Evolutionary conservation across 2,888 invertebrate genomes (phyloP), one percentile per base, ranked within the genome.

Genomic region (Trimorus sp.): DNA sequence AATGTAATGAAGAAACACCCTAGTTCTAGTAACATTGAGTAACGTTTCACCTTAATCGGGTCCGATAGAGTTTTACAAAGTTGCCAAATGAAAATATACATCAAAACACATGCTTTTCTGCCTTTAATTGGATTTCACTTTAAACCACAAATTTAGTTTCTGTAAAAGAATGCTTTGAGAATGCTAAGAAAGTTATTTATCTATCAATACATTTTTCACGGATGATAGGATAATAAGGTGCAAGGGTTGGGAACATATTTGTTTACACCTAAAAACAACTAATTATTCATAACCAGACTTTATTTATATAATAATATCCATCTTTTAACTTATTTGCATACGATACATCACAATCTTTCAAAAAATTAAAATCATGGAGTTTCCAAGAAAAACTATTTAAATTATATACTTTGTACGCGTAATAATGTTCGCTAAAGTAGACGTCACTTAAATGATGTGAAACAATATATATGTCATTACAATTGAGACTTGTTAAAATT

Each of bases 281-380:
- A 15, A 36, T 54, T 11, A 54, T 54, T 54, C 16, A 66, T 14
- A 51, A 40, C 54, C 54, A 66, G 26, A 66, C 38, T 66, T 66
- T 66, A 66, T 66, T 66, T 40, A 66, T 65, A 53, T 65, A 65
- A 40, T 51, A 53, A 53, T 40, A 53, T 53, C 54, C 66, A 66
- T 65, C 69, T 70, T 49, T 49, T 14, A 59, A 9, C n/a, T 49
- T 48, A 51, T 70, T 70, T 9, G 37, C 7, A 26, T 51, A 49
- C 7, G 49, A 14, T 48, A 70, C 51, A 12, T 36, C 16, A 11
- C 69, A 70, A 38, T 70, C 14, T 60, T 60, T 70, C 0, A 70
- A 40, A 42, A 51, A 36, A 60, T 70, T 60, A 60, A 60, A 60
- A 70, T 60, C 51, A 60, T 38, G 40, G 14, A 49, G 60, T 60